These are phyloP conservation scores for Drosophila formosana DNA, from an alignment of 2,888 invertebrate species.

Conservation along the genomic window DNA sequence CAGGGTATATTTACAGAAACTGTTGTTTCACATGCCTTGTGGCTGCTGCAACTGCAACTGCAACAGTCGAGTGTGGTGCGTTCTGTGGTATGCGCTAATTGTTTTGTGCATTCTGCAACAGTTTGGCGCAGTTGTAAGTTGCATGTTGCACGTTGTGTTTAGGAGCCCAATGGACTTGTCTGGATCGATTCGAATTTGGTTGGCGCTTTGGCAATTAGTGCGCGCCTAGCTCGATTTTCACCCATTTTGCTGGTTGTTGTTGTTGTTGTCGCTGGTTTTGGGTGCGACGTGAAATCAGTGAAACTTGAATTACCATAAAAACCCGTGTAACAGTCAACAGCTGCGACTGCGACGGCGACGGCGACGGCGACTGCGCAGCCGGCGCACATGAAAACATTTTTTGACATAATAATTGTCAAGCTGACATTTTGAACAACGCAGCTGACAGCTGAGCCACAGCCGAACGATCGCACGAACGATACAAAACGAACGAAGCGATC, in stretches of 20 bases:
- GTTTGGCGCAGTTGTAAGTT: conserved; percentile 18
- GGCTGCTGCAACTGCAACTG: conserved; percentile 15
- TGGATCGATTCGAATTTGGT: conserved; percentile 23
- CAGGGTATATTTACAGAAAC: conserved; percentile 33
- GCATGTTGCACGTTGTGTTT: conserved; percentile 5
- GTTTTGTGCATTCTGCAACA: conserved; percentile 60
- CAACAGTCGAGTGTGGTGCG: conserved; percentile 39
- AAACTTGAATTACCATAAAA: conserved; percentile 81
- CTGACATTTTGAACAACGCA: conserved; percentile 82
- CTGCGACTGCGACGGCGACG: conserved; percentile 47
- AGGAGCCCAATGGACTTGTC: conserved; percentile 25
- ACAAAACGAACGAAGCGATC: conserved; percentile 2
- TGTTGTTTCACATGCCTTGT: conserved; percentile 63
- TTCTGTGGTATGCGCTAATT: conserved; percentile 78
- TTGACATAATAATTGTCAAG: conserved; percentile 83
- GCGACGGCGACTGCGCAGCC: conserved; percentile 59
- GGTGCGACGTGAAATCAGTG: conserved; percentile 77
- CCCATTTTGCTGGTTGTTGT: conserved; percentile 42
- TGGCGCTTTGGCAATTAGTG: conserved; percentile 63
- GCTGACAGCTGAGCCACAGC: conserved; percentile 75
- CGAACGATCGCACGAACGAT: conserved; percentile 7
- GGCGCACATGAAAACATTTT: conserved; percentile 64
- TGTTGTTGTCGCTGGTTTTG: conserved; percentile 50
- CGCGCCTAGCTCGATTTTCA: conserved; percentile 65
- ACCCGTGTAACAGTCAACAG: conserved; percentile 80